A percentile compares a stretch with the other conserved stretches of the same genome.
phyloP scores from a whole-genome alignment of 2,888 invertebrate genomes.

The Alloplasta piceator region DNA sequence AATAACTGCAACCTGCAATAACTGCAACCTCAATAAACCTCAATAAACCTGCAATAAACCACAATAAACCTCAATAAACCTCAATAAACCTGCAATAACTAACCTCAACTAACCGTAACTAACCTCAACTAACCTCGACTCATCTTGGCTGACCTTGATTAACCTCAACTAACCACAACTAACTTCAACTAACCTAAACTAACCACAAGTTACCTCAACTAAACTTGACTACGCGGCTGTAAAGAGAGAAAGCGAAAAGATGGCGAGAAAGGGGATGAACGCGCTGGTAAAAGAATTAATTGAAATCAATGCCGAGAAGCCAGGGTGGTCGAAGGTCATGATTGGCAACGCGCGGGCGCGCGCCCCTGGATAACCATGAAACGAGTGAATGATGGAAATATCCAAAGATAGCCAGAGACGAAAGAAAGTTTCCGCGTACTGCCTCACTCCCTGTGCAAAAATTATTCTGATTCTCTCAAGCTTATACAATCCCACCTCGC shows the following conservation, averaged over 20 bases:
- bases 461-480: constrained; percentile 44
- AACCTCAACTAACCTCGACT: no score
- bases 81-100: no score
- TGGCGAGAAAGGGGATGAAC: constrained; percentile 2
- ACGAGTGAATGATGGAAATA: constrained; percentile 22
- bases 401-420: constrained; percentile 16
- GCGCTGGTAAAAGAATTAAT: constrained; percentile 73
- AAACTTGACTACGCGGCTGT: constrained; percentile 18
- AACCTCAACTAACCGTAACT: no score
- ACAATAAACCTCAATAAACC: no score
- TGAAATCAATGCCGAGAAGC: constrained; percentile 74
- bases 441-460: constrained; percentile 19
- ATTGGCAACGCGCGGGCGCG: constrained; percentile 61
- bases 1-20: no score
- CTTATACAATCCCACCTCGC: constrained; percentile 38
- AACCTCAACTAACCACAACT: no score
- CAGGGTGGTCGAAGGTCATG: constrained; percentile 55
- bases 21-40: no score
- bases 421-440: constrained; percentile 38
- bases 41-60: no score
- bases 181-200: no score
- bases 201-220: no score
- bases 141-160: no score
- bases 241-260: constrained; percentile 22
- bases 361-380: constrained; percentile 51